Conservation (phyloP, 2,888 invertebrate species). For the Drosophila recens region DNA sequence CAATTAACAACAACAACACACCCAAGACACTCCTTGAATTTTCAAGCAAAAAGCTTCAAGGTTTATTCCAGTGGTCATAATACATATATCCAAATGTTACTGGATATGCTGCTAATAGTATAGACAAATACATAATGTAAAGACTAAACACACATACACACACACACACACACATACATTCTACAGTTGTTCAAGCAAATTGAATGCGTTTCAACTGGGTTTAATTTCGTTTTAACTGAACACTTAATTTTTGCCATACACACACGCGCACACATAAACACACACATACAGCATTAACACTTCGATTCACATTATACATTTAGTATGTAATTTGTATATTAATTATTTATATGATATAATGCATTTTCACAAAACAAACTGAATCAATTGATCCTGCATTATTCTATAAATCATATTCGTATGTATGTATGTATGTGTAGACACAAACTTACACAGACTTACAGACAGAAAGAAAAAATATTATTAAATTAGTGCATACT, state of each 20-base stretch:
- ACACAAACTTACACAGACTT: conserved; percentile 6
- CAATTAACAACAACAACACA: neutral
- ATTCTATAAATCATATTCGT: conserved; percentile 29
- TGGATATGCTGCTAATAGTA: conserved; percentile 4
- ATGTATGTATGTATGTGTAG: conserved; percentile 32
- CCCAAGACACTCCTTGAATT: neutral
- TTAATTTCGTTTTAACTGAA: conserved; percentile 7
- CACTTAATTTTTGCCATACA: conserved; percentile 36
- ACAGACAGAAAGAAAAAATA: conserved; percentile 1
- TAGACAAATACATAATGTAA: conserved; percentile 4
- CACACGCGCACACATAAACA: conserved; percentile 8
- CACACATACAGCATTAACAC: conserved; percentile 36
- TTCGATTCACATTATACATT: conserved; percentile 34
- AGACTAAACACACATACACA: conserved; percentile 9
- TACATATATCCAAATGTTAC: neutral
- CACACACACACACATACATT: conserved; percentile 1
- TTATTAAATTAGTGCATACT: conserved; percentile 36
- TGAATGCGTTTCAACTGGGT: conserved; percentile 6
- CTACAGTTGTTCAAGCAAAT: neutral
- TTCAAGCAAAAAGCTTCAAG: neutral
- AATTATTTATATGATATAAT: conserved; percentile 40
- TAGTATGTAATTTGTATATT: conserved; percentile 50
- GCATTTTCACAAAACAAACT: conserved; percentile 35
- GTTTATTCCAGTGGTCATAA: neutral
- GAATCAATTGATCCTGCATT: conserved; percentile 43